These are phyloP conservation scores for Caradrina clavipalpis DNA, from an alignment of 2,888 invertebrate genomes.

Conservation along the genomic window DNA sequence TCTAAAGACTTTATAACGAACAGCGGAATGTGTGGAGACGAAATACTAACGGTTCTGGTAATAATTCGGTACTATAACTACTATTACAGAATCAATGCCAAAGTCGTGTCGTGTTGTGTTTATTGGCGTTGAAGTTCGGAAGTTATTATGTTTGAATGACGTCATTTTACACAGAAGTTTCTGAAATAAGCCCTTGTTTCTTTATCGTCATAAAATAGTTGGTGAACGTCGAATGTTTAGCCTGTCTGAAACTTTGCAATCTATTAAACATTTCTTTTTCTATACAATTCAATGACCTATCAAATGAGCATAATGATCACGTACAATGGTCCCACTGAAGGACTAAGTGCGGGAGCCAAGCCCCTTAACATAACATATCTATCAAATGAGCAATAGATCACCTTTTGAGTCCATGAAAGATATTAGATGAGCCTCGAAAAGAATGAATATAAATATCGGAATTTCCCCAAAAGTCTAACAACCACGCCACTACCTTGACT, in stretches of 20 bases:
- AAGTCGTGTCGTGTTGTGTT: conserved; percentile 59
- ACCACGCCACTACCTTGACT: neutral
- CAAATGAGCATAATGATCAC: too few relatives aligned
- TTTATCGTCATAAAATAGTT: conserved; percentile 17
- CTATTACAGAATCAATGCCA: conserved; percentile 60
- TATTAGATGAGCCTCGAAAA: neutral
- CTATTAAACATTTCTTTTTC: neutral
- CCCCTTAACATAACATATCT: too few relatives aligned
- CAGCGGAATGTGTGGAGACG: conserved; percentile 76
- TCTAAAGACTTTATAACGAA: conserved; percentile 78
- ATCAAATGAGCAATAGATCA: neutral
- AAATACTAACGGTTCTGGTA: conserved; percentile 52
- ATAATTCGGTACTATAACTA: conserved; percentile 58
- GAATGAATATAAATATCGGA: neutral
- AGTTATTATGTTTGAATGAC: conserved; percentile 45
- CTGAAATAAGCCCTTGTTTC: conserved; percentile 32
- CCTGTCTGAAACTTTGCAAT: conserved; percentile 8
- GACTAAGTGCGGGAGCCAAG: too few relatives aligned
- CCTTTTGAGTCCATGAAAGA: neutral
- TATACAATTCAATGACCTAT: neutral
- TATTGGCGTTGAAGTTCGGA: conserved; percentile 51
- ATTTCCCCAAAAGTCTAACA: neutral
- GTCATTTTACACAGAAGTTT: conserved; percentile 31
- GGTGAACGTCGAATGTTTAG: neutral
- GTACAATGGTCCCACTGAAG: too few relatives aligned